A percentile compares a stretch with the other conserved stretches of the same genome.
Conservation (phyloP, 2,113 vertebrate genomes). For the Mus pahari region DNA sequence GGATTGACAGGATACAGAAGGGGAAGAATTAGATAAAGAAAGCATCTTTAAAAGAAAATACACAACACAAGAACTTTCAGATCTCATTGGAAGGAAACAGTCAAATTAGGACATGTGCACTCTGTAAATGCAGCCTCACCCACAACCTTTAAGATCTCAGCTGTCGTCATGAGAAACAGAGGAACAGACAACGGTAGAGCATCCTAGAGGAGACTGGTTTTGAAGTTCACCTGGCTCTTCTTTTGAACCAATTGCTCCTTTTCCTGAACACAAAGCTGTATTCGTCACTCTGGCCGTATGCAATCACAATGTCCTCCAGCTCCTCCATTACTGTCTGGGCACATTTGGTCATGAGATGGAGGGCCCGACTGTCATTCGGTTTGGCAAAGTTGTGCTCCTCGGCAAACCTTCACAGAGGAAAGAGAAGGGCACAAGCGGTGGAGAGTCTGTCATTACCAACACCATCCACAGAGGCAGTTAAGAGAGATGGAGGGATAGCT, state of each 20-base stretch:
- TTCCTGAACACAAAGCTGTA: constrained; percentile 98
- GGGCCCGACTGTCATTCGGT: constrained; percentile 94
- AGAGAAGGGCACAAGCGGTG: background rate
- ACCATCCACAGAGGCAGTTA: background rate
- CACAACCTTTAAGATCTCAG: background rate
- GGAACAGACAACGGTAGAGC: background rate
- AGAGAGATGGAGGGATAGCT: background rate
- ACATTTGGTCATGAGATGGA: constrained; percentile 93
- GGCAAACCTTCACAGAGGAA: constrained; percentile 90
- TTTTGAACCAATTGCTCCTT: constrained; percentile 95
- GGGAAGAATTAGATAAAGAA: background rate
- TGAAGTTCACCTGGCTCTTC: constrained; percentile 94
- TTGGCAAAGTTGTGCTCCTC: constrained; percentile 94
- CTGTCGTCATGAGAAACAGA: background rate
- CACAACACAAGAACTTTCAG: background rate
- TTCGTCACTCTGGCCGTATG: constrained; percentile 98
- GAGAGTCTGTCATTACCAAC: constrained; percentile 2
- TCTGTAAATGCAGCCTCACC: background rate
- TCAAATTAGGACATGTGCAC: background rate
- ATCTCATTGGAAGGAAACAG: background rate
- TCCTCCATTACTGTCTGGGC: constrained; percentile 95
- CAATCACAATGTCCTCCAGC: constrained; percentile 93
- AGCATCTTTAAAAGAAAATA: background rate
- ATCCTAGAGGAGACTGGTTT: background rate
- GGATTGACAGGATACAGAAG: background rate